Base-by-base conservation (phyloP, 1,140 invertebrate species). In the Antheraea pernyi region DNA sequence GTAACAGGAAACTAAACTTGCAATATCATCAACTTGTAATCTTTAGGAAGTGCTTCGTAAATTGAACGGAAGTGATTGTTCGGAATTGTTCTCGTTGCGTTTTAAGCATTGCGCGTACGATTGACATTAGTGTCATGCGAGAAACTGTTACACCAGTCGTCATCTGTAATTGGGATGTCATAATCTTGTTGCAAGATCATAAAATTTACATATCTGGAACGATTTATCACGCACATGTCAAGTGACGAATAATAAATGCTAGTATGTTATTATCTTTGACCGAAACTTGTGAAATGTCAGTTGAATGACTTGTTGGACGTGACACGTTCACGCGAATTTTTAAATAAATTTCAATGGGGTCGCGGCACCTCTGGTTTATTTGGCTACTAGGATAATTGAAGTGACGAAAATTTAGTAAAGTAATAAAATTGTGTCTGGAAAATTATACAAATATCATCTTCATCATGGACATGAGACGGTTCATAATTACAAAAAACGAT, bases 61-160 rank as follows among this genome's bases (percentile, higher is more conserved):
- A 75, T 77, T 70, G 72, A 60, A 66, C 78, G 78, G 80, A 82
- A 82, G 75, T 75, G 73, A 74, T 70, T 75, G 74, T 75, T 71
- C 59, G 70, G 61, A 71, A 70, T 73, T 68, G 63, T 70, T 68
- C 58, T 19, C 60, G 64, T 69, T 72, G 46, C 46, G 46, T 16
- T 6, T 30, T n/a, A 6, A 53, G 46, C 16, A 13, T 53, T 53
- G 68, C 58, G 69, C 65, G 65, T 59, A 22, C 65, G 53, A 67
- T 59, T 65, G 64, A 67, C 59, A 59, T 61, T 59, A 65, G 65
- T 72, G 69, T 61, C 73, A 67, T 77, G 74, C 70, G 59, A 81
- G 69, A 74, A 65, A 67, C 39, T 59, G 58, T 70, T 68, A 46
- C 37, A 63, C 65, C 65, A 73, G 59, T 69, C 64, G 65, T 46